phyloP scores from a whole-genome alignment of 2,888 invertebrate species.

The Pseudococcus jackbeardsleyi region DNA sequence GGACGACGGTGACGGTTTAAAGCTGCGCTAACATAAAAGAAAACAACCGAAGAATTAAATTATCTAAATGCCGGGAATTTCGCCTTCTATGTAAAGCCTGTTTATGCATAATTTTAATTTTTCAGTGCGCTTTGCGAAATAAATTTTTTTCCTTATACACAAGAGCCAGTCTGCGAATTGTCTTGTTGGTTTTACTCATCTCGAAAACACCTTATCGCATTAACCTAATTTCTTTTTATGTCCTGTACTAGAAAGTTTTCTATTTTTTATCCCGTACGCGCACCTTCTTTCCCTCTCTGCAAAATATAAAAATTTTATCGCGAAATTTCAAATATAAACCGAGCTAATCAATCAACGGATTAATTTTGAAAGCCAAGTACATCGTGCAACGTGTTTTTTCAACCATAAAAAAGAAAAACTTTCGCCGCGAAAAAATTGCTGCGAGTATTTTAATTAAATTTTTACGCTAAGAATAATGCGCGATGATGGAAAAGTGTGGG shows the following conservation, averaged over 20 bases:
- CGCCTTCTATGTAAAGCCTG: slow-evolving; percentile 39
- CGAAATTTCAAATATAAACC: slow-evolving; percentile 37
- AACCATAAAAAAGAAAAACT: slow-evolving; percentile 35
- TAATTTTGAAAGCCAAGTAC: slow-evolving; percentile 42
- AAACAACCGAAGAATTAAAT: slow-evolving; percentile 47
- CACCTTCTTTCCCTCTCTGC: background rate
- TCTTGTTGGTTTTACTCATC: slow-evolving; percentile 32
- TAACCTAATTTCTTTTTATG: slow-evolving; percentile 51
- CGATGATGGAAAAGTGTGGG: background rate
- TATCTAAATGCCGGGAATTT: slow-evolving; percentile 46
- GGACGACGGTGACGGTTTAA: background rate
- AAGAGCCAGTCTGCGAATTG: slow-evolving; percentile 36
- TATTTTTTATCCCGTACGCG: background rate
- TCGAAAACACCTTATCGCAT: slow-evolving; percentile 50
- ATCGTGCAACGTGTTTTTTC: slow-evolving; percentile 29
- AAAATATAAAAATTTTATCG: slow-evolving; percentile 41
- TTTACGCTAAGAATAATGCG: slow-evolving; percentile 9
- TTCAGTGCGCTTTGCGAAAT: slow-evolving; percentile 31
- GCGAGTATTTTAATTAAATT: slow-evolving; percentile 25
- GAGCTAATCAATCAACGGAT: slow-evolving; percentile 37
- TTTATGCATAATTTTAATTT: slow-evolving; percentile 45
- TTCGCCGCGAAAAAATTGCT: slow-evolving; percentile 1
- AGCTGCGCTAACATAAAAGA: slow-evolving; percentile 29
- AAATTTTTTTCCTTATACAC: slow-evolving; percentile 45
- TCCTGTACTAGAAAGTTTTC: slow-evolving; percentile 37